phyloP scores from a whole-genome alignment of 2,797 vertebrate species.

The Gallinago nigripennis region DNA sequence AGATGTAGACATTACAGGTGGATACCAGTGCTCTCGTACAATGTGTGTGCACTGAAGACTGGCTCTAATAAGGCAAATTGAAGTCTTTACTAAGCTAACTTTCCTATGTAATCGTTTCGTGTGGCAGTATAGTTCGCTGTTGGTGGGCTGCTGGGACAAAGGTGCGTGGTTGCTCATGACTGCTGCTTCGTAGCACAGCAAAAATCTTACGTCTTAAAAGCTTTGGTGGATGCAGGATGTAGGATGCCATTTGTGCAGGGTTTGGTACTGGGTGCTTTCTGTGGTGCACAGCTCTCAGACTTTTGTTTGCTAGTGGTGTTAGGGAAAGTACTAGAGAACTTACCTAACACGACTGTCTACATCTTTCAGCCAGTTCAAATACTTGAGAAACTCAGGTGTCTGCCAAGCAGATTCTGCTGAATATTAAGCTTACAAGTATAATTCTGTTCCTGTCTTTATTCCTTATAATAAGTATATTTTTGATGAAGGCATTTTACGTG shows the following conservation, averaged over 20 bases:
- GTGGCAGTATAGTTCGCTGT: background rate
- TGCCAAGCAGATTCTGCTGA: background rate
- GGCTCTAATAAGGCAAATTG: background rate
- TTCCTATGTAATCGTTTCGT: background rate
- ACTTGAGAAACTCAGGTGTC: background rate
- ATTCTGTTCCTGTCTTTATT: background rate
- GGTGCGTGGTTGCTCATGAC: background rate
- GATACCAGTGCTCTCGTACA: background rate
- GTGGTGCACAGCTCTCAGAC: background rate
- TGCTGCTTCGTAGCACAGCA: background rate
- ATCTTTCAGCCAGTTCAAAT: background rate
- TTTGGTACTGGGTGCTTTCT: background rate
- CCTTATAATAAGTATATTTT: background rate
- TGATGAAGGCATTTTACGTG: background rate
- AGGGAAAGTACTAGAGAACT: background rate
- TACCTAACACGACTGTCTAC: background rate
- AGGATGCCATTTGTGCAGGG: background rate
- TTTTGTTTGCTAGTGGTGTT: background rate
- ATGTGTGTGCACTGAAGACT: accelerated
- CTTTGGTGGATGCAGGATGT: background rate
- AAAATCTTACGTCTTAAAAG: background rate
- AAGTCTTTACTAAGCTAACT: background rate
- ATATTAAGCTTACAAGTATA: background rate
- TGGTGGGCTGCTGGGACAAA: background rate
- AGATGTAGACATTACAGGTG: background rate